Base-by-base conservation (phyloP, 2,113 vertebrate species). In the Grus americana region DNA sequence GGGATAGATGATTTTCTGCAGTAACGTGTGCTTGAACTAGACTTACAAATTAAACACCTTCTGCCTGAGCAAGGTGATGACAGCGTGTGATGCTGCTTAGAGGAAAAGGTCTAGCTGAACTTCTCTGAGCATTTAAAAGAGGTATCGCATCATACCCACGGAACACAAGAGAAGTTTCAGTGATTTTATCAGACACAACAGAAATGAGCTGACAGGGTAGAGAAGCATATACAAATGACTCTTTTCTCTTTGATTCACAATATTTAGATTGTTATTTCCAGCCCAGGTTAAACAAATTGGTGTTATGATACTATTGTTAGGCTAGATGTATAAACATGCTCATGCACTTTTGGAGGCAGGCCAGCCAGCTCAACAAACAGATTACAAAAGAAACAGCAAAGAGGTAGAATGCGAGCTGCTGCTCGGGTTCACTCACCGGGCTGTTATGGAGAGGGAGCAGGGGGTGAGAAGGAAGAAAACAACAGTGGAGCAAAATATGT, bases 251-350 rank as follows among this genome's bases (percentile, higher is more conserved):
- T 95, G 93, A 95, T 93, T 95, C 95, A 93, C 91, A 93, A 66
- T 88, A 92, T 93, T 96, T 92, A 79, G 87, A 66, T 79, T 93
- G 87, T 91, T 93, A 95, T 95, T 97, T 97, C 92, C 95, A 96
- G 84, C 66, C 62, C 91, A 96, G 89, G 86, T 96, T 90, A 96
- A 96, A 97, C 84, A 95, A 93, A 93, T 68, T 65, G 80, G 91
- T 96, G 84, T 96, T 97, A 95, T 91, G 96, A 92, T 95, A 91
- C 97, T 96, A 97, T 97, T 97, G 92, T 97, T 95, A 95, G 84
- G 87, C 58, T 93, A n/a, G 58, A 79, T 85, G 86, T 90, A 95
- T 97, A 96, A 93, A 95, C 94, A 94, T 2, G 3, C 79, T 93
- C 75, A 42, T 40, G 80, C 72, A 52, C 76, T 81, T 85, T 36